Evolutionary conservation across 2,797 vertebrate genomes (phyloP).

Genomic region (Ctenopoma kingsleyae): DNA sequence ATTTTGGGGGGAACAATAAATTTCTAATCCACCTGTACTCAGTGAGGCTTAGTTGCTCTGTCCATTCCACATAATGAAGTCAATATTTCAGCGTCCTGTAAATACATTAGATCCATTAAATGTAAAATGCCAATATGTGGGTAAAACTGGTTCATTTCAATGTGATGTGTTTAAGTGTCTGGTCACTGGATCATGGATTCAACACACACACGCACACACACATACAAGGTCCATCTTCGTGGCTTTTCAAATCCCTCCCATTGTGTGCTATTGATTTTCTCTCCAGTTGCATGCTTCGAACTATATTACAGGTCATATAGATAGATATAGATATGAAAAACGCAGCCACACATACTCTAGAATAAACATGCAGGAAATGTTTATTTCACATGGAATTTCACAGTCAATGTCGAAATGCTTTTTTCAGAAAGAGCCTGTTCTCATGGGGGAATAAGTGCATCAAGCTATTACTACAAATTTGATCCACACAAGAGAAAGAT

Average conservation of each 20-base stretch:
- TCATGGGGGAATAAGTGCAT: constrained; percentile 46
- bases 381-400: constrained; percentile 8
- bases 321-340: neutral
- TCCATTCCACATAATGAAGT: neutral
- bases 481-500: constrained; percentile 37
- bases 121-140: neutral
- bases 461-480: constrained; percentile 32
- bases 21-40: neutral
- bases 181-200: neutral
- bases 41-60: neutral
- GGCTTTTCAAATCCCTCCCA: constrained; percentile 28
- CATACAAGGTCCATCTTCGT: neutral
- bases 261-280: constrained; percentile 50
- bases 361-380: neutral
- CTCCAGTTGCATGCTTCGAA: constrained; percentile 25
- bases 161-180: neutral
- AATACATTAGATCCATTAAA: neutral
- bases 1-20: neutral
- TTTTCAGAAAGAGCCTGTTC: constrained; percentile 22
- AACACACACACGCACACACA: neutral
- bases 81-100: neutral
- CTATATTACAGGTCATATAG: neutral
- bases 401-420: constrained; percentile 18
- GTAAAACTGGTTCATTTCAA: neutral
- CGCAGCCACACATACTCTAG: neutral